Percentiles rank a stretch among this genome's conserved stretches.
These are phyloP conservation scores for Escarpia spicata DNA, from an alignment of 2,888 invertebrate genomes.

Conservation along the genomic window DNA sequence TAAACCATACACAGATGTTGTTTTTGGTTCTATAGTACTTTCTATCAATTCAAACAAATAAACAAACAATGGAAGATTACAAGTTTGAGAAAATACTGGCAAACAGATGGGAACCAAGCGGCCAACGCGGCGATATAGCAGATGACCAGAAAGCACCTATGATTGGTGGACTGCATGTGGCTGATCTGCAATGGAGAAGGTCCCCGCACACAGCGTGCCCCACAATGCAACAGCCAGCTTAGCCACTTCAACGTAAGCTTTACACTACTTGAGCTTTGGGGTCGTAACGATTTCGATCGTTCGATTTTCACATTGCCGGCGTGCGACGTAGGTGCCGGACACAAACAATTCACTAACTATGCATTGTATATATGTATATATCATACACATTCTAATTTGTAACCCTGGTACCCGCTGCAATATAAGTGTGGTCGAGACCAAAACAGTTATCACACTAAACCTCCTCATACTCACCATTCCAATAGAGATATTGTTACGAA, in stretches of 20 bases:
- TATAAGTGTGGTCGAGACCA: conserved; percentile 8
- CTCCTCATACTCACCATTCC: neutral
- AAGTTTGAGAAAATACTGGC: neutral
- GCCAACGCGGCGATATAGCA: neutral
- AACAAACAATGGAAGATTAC: neutral
- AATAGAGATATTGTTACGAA: neutral
- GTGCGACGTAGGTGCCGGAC: neutral
- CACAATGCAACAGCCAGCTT: neutral
- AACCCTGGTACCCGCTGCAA: conserved; percentile 1
- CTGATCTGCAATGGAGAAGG: neutral
- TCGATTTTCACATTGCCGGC: neutral
- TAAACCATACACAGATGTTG: neutral
- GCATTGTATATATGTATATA: conserved; percentile 9
- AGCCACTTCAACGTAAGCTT: neutral
- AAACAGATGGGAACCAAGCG: neutral
- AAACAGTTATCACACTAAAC: conserved; percentile 13
- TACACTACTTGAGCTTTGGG: conserved; percentile 12
- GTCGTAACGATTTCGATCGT: neutral
- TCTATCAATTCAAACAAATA: neutral
- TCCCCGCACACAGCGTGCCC: neutral
- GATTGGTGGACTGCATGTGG: neutral
- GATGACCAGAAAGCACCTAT: neutral
- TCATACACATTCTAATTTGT: conserved; percentile 6
- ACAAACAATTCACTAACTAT: neutral
- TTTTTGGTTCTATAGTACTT: conserved; percentile 1